Evolutionary conservation across 1,140 invertebrate genomes (phyloP), one percentile per base, ranked within the genome.

Genomic region (Drosophila elegans): DNA sequence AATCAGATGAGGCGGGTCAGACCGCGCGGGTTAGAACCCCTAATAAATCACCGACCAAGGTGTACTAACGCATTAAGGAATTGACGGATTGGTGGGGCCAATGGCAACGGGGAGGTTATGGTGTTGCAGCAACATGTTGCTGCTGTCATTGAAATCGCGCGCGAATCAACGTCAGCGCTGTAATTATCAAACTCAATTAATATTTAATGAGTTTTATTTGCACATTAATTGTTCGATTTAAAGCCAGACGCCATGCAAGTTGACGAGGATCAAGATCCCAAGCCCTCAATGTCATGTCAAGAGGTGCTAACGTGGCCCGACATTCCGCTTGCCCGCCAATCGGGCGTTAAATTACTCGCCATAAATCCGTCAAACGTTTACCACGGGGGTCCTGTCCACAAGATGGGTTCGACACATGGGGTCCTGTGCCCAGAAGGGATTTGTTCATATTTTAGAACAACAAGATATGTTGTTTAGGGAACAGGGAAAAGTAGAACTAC

Each of bases 161-260:
- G 42, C 42, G 42, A 11, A 25, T 42, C 27, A 29, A 16, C 52
- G 21, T 44, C 29, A 64, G 9, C 36, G 13, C 38, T 34, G 60
- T 79, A 89, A 88, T 89, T 89, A 89, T 88, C 66, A 62, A 84
- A 89, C 84, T 89, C 77, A 89, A 88, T 88, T 88, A 84, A 89
- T 88, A 80, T 71, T 89, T 74, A 88, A 88, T 88, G 67, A 54
- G 59, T 84, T 88, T 78, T 68, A 89, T 88, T 84, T 89, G 68
- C 84, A 84, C 84, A 78, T 89, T 80, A 89, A 88, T 88, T 80
- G 77, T 80, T 84, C 78, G 59, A 51, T 67, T 72, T 78, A 67
- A 71, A 67, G 42, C 48, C 51, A 42, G 44, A 39, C 60, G 34
- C 25, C 27, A n/a, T 7, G 5, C 25, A 34, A 12, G 10, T 21